Base-by-base conservation (phyloP, 2,113 vertebrate genomes). In the Vanacampus margaritifer region DNA sequence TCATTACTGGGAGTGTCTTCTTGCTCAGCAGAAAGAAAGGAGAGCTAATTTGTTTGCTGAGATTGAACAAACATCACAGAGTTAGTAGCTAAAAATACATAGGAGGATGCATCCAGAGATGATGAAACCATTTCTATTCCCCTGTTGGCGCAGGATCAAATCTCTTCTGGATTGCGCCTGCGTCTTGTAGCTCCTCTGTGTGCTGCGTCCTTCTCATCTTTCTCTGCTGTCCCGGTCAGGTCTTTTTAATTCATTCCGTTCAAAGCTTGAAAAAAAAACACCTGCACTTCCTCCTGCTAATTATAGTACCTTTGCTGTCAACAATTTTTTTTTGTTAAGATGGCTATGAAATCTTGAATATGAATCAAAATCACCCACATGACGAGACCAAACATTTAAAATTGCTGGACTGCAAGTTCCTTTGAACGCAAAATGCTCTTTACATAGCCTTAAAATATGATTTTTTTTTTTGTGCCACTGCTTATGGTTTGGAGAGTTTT, bases 41-140 rank as follows among this genome's bases (percentile, higher is more conserved):
- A 63, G 60, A 68, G 74, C 71, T 84, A 41, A 87, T 87, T 86
- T 85, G 80, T 82, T 83, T 87, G 71, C 68, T 82, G 65, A 71
- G 80, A 82, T 48, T 71, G 67, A 83, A 74, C 76, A 88, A 88
- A 86, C 84, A 87, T 81, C 73, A 76, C 69, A 26, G 67, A 84
- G 72, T 70, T 79, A 43, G 39, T 26, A 66, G 73, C 73, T 79
- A 80, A 79, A 86, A 84, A 84, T 74, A 80, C 84, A 79, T 74
- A 59, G 41, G 78, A 80, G 84, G 73, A 62, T 72, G 64, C 69
- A 73, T 71, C 75, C 64, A 71, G 43, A 72, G 78, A 83, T 68
- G 79, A 81, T 76, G 78, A 79, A 84, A 74, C 71, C 54, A 72
- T 64, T 73, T 76, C 86, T 84, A 87, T 84, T 77, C 82, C 85